These are phyloP conservation scores for Campylorhamphus procurvoides DNA, from an alignment of 2,113 vertebrate species.

Conservation along the genomic window DNA sequence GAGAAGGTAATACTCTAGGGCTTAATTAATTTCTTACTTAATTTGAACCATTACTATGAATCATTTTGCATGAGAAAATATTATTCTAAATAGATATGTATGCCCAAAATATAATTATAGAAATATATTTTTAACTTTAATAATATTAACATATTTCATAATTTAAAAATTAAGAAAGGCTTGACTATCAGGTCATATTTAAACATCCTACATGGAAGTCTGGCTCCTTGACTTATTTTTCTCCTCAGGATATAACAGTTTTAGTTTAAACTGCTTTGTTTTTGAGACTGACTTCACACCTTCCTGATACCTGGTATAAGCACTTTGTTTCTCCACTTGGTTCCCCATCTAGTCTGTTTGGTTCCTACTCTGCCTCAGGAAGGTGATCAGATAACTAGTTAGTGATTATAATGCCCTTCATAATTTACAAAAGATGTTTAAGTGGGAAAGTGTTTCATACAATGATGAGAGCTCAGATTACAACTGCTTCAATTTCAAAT, in stretches of 20 bases:
- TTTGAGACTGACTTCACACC: not conserved
- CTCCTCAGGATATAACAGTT: not conserved
- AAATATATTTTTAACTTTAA: not conserved
- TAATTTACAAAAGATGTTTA: not conserved
- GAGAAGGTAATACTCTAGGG: slow-evolving; percentile 66
- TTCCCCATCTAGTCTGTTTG: not conserved
- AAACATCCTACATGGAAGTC: not conserved
- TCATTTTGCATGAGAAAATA: not conserved
- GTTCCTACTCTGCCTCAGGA: not conserved
- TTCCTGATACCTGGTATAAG: not conserved
- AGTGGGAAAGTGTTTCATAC: not conserved
- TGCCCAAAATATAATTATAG: not conserved
- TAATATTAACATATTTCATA: not conserved
- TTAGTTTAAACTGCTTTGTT: not conserved
- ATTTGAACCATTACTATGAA: not conserved
- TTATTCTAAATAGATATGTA: not conserved
- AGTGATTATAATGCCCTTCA: not conserved
- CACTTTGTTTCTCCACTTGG: not conserved
- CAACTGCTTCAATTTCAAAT: not conserved
- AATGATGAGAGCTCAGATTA: not conserved
- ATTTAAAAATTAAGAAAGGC: not conserved
- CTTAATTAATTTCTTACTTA: not conserved
- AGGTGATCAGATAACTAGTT: not conserved
- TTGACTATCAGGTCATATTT: not conserved
- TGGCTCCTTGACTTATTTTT: not conserved